Base-by-base conservation (phyloP, 2,113 vertebrate genomes). In the Eptesicus fuscus region DNA sequence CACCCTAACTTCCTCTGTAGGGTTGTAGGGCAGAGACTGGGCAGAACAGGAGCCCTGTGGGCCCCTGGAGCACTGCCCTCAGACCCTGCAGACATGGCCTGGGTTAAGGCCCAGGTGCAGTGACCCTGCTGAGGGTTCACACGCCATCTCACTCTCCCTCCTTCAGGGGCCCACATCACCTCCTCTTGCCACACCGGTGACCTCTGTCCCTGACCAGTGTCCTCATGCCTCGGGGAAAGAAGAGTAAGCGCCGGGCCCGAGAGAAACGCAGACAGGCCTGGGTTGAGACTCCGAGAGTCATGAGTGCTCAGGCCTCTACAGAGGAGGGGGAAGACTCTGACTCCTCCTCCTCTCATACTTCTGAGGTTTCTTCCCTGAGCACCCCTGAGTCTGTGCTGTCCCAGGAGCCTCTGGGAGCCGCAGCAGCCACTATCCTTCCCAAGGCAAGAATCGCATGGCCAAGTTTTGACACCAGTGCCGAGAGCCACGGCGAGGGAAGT, bases 401-500 rank as follows among this genome's bases (percentile, higher is more conserved):
- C 51, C 30, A 51, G 22, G 17, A 53, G 8, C n/a, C 17, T 49
- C 0, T 0, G 40, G 65, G 11, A 53, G 59, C 14, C 14, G 3
- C 56, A 59, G 30, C 63, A n/a, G 32, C 63, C 63, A n/a, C 30
- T 17, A 13, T 14, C 32, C 1, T 2, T 67, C 13, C 32, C 32
- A 32, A 67, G 32, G 5, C 18, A 86, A 56, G 30, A 82, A 9
- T 22, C 77, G 61, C 47, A 30, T 8, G 40, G 23, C 49, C 30
- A 76, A 69, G 32, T 35, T 83, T 61, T 40, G 63, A 91, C 73
- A 35, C 85, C 85, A 25, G 61, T 73, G 44, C 53, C 32, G 61
- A 25, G 51, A 53, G 51, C 51, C 18, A 20, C 17, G 2, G 78
- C 67, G 22, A 88, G 32, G 78, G 44, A 65, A 82, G 4, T 35